Evolutionary conservation across 2,888 invertebrate genomes (phyloP), one percentile per base, ranked within the genome.

Genomic region (Hyalella azteca): DNA sequence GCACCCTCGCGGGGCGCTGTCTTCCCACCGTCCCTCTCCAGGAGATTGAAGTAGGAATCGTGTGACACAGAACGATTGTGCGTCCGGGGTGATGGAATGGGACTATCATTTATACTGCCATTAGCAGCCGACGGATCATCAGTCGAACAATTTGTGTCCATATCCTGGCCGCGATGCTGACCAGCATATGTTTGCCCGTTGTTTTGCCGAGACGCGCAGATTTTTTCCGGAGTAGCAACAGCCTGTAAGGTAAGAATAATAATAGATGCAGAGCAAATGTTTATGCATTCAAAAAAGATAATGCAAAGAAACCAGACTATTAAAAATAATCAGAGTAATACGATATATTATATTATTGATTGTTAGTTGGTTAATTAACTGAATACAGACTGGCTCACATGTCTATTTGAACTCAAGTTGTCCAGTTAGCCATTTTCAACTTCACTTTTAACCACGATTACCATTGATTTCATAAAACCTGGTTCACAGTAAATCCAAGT

Each of bases 11-110:
- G 79, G 22, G 83, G 79, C 29, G 79, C 32, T 22, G 60, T 79
- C 19, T 45, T 73, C 32, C 54, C 66, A 19, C 73, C 78, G 54
- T 77, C 83, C 29, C 80, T 66, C 83, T 93, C 90, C 90, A 91
- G 86, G 90, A 88, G 85, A 80, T 96, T 95, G 89, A 96, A 96
- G 89, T 96, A 96, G 0, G 96, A 96, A 88, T 96, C 96, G 88
- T 96, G 96, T 0, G 95, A 95, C 0, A 95, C 94, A 0, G 95
- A 95, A 49, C 88, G 86, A 73, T 85, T 86, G 78, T 87, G 87
- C 26, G 86, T 86, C 50, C 86, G 85, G n/a, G 85, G 84, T 40
- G 83, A 83, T 40, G 84, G 79, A n/a, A 81, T 75, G 39, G 83
- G 81, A 76, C 83, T 83, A 29, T 79, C 79, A 36, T 78, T 39